phyloP scores from a whole-genome alignment of 2,797 vertebrate genomes.

The Galaxias olidus region DNA sequence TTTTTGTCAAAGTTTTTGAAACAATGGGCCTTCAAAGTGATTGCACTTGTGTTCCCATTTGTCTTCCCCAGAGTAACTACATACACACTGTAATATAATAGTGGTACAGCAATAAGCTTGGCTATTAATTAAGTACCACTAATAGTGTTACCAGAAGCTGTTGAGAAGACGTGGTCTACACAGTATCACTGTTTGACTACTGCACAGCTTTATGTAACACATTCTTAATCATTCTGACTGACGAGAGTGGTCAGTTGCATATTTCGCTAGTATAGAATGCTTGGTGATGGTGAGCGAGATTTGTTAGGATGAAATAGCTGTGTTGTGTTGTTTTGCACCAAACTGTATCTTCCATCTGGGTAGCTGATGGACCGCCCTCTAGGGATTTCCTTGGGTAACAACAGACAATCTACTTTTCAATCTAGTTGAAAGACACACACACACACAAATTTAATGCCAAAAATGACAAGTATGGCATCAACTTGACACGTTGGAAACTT shows the following conservation, averaged over 20 bases:
- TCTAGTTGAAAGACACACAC: background rate
- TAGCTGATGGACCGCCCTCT: slow-evolving; percentile 38
- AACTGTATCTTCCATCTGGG: slow-evolving; percentile 29
- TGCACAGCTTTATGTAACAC: no score
- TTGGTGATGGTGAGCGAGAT: slow-evolving; percentile 30
- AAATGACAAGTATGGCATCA: no score
- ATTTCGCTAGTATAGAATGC: slow-evolving; percentile 7
- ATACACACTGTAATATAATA: slow-evolving; percentile 38
- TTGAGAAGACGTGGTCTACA: no score
- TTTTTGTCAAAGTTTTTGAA: slow-evolving; percentile 57
- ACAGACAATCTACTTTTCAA: slow-evolving; percentile 13
- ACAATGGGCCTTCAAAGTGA: slow-evolving; percentile 37
- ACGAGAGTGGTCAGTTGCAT: background rate
- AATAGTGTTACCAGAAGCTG: no score
- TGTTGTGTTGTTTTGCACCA: slow-evolving; percentile 13
- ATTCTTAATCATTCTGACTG: no score
- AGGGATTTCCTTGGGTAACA: slow-evolving; percentile 25
- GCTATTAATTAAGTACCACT: no score
- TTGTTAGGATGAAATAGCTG: background rate
- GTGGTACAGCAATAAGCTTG: slow-evolving; percentile 23
- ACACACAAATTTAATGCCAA: background rate
- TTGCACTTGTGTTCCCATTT: slow-evolving; percentile 42
- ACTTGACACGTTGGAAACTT: no score
- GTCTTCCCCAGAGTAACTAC: slow-evolving; percentile 41
- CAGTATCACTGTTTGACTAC: no score